phyloP scores from a whole-genome alignment of 2,888 invertebrate species.

The Xanthorhoe designata region DNA sequence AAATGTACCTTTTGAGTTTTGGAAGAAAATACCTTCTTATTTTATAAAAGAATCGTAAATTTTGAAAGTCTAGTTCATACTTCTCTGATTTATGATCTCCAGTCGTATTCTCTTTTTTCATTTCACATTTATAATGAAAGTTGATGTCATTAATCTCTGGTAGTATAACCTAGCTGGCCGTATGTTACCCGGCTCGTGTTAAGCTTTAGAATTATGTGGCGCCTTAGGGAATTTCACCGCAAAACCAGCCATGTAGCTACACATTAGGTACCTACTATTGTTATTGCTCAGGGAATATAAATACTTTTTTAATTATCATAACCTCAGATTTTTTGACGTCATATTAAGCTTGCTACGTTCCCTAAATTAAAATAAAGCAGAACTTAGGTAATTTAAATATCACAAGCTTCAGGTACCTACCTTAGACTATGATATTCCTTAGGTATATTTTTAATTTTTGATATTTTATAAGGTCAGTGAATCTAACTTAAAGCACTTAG shows the following conservation, averaged over 20 bases:
- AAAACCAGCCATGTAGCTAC: constrained; percentile 50
- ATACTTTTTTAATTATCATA: neutral
- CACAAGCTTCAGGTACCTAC: neutral
- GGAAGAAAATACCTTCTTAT: no score
- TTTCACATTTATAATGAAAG: constrained; percentile 46
- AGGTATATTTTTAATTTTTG: no score
- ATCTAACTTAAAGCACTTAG: no score
- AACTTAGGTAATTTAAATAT: neutral
- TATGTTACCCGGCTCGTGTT: constrained; percentile 68
- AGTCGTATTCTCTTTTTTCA: constrained; percentile 23
- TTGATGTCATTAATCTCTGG: constrained; percentile 35
- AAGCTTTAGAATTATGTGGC: constrained; percentile 71
- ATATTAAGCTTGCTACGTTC: neutral
- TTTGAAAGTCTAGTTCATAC: neutral
- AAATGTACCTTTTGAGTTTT: no score
- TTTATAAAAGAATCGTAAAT: neutral
- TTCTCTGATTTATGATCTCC: constrained; percentile 6
- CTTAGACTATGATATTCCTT: no score
- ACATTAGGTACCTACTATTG: constrained; percentile 10
- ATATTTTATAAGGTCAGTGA: no score
- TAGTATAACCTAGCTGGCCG: constrained; percentile 59
- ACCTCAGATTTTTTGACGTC: neutral
- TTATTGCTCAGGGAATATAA: constrained; percentile 3
- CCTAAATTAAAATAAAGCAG: neutral
- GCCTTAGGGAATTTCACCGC: constrained; percentile 64